Conservation (phyloP, 2,888 invertebrate genomes). For the Orchesella flavescens region DNA sequence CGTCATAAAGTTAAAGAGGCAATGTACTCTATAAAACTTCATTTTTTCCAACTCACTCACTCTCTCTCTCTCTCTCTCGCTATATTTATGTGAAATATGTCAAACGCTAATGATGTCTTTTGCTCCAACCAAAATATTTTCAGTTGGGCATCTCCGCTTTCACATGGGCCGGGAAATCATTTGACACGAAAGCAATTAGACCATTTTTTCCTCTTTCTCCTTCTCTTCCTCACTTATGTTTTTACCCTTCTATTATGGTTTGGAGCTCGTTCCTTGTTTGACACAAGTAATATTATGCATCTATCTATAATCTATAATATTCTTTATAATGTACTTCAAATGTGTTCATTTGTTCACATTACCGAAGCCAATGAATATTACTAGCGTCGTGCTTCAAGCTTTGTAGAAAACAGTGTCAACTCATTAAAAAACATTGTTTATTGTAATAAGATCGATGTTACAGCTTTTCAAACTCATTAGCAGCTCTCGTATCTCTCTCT, state of each 20-base stretch:
- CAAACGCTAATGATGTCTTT: conserved; percentile 71
- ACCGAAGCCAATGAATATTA: neutral
- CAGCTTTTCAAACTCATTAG: conserved; percentile 69
- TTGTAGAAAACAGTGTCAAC: conserved; percentile 63
- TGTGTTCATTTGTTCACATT: conserved; percentile 34
- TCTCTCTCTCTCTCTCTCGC: neutral
- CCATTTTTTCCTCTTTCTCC: conserved; percentile 58
- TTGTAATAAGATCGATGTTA: conserved; percentile 68
- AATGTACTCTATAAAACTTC: conserved; percentile 10
- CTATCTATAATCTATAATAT: too few species aligned
- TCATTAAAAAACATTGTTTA: conserved; percentile 70
- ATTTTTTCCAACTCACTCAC: neutral
- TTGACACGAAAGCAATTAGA: conserved; percentile 73
- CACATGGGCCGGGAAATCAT: conserved; percentile 72
- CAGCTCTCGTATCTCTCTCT: conserved; percentile 44
- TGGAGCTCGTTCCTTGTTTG: conserved; percentile 28
- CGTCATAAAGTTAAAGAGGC: neutral
- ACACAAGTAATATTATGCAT: conserved; percentile 28
- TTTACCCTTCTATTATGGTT: conserved; percentile 31
- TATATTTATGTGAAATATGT: conserved; percentile 70
- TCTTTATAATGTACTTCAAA: conserved; percentile 7
- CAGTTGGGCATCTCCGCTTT: conserved; percentile 71
- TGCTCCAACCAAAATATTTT: conserved; percentile 72
- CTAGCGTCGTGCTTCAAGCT: neutral
- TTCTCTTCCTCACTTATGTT: conserved; percentile 38